A percentile compares a stretch with the other conserved stretches of the same genome.
phyloP scores from a whole-genome alignment of 2,797 vertebrate species.

The Alosa sapidissima region DNA sequence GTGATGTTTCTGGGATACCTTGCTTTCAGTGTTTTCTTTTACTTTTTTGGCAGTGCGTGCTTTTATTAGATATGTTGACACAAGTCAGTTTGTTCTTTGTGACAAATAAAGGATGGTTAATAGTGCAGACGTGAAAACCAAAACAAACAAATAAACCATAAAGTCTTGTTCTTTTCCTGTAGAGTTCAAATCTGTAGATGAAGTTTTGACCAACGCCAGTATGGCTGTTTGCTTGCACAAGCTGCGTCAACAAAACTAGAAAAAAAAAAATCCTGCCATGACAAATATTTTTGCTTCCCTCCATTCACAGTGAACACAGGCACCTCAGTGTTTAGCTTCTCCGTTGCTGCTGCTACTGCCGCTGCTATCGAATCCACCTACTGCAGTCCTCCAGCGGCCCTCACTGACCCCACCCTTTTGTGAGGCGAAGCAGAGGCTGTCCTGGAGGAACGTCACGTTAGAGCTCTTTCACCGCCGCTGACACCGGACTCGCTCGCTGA shows the following conservation, averaged over 20 bases:
- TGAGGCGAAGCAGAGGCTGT: slow-evolving; percentile 2
- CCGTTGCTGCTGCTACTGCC: not conserved
- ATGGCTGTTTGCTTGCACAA: slow-evolving; percentile 10
- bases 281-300: not conserved
- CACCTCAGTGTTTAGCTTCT: slow-evolving; percentile 1
- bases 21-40: not conserved
- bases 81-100: not conserved
- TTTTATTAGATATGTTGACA: not conserved
- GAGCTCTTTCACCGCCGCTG: slow-evolving; percentile 5
- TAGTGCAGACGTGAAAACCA: not conserved
- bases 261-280: not conserved
- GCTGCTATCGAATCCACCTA: not conserved
- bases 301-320: not conserved
- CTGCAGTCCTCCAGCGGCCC: not conserved
- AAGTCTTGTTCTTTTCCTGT: not conserved
- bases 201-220: not conserved
- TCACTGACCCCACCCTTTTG: not conserved
- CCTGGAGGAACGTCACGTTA: slow-evolving; percentile 10
- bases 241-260: not conserved
- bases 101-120: not conserved
- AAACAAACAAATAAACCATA: not conserved
- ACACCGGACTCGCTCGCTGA: not conserved
- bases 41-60: not conserved
- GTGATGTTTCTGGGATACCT: not conserved
- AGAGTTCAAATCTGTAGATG: not conserved